These are phyloP conservation scores for Planococcus citri DNA, from an alignment of 1,140 invertebrate species.

Conservation along the genomic window DNA sequence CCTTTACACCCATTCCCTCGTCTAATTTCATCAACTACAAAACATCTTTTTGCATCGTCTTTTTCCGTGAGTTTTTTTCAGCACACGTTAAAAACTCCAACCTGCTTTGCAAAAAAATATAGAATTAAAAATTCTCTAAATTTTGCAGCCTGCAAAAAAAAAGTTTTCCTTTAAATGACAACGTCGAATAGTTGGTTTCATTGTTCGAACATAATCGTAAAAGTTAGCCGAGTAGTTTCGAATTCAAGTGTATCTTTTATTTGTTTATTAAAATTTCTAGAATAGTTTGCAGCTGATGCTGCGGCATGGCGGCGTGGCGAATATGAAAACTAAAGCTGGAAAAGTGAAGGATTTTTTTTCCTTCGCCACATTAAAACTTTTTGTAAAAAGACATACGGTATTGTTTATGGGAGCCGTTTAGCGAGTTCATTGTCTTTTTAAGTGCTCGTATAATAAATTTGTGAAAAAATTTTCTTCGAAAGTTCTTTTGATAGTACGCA, in stretches of 20 bases:
- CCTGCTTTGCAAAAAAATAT: not conserved
- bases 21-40: too few relatives aligned
- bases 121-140: too few relatives aligned
- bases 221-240: too few relatives aligned
- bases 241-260: not conserved
- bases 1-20: too few relatives aligned
- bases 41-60: too few relatives aligned
- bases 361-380: conserved; percentile 7
- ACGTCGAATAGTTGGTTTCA: too few relatives aligned
- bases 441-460: not conserved
- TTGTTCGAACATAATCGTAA: too few relatives aligned
- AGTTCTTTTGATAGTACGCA: not conserved
- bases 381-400: conserved; percentile 1
- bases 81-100: not conserved
- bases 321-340: not conserved
- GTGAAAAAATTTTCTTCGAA: not conserved
- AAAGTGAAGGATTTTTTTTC: not conserved
- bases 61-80: not conserved
- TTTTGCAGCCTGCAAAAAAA: too few relatives aligned
- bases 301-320: not conserved
- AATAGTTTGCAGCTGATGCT: not conserved
- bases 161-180: too few relatives aligned
- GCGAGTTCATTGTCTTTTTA: conserved; percentile 3
- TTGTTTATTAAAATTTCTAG: conserved; percentile 4
- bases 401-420: conserved; percentile 6